phyloP scores from a whole-genome alignment of 2,113 vertebrate species.

The Hippotragus niger region DNA sequence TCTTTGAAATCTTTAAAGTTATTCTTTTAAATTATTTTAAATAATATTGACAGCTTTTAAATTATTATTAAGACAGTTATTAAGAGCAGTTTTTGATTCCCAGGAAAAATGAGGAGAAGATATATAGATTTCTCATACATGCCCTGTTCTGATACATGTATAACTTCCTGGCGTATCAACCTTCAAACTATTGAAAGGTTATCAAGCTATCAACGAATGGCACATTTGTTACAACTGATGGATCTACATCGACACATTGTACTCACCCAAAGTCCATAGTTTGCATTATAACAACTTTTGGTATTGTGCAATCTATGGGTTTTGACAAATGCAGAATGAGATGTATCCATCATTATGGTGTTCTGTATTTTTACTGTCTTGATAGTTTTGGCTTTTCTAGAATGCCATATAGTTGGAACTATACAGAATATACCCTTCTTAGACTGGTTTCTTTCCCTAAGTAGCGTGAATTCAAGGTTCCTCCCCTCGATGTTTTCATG shows the following conservation, averaged over 20 bases:
- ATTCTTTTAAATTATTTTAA: not conserved
- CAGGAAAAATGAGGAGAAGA: not conserved
- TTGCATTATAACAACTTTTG: not conserved
- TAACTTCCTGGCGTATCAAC: not conserved
- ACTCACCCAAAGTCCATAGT: not conserved
- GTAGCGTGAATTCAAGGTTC: not conserved
- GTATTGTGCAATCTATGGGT: not conserved
- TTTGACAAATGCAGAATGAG: not conserved
- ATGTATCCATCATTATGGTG: not conserved
- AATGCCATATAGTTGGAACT: not conserved
- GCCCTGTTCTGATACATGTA: not conserved
- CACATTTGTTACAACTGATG: not conserved
- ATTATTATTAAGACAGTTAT: not conserved
- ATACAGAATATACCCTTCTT: not conserved
- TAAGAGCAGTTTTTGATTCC: not conserved
- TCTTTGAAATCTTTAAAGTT: not conserved
- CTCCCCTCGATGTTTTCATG: not conserved
- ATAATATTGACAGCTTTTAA: not conserved
- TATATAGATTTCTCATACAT: not conserved
- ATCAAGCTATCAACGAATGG: not conserved
- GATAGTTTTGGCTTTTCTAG: not conserved
- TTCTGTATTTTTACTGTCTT: not conserved
- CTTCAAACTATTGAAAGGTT: not conserved
- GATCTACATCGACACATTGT: not conserved
- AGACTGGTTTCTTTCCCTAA: not conserved